Percentiles rank a stretch among this genome's conserved stretches.
phyloP scores from a whole-genome alignment of 2,113 vertebrate species.

The Puntigrus tetrazona region DNA sequence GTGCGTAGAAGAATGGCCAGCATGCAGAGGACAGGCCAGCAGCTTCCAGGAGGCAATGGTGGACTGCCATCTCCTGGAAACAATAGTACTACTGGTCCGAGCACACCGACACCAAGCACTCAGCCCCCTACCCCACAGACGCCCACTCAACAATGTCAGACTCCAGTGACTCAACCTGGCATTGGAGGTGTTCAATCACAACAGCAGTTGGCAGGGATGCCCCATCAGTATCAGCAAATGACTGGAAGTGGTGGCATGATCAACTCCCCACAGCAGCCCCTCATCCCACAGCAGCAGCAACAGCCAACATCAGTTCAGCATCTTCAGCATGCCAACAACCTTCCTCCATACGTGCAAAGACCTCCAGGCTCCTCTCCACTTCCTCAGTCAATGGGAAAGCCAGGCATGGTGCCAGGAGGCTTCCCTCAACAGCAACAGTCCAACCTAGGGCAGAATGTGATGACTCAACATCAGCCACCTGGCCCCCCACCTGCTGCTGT shows the following conservation, averaged over 20 bases:
- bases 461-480: slow-evolving; percentile 62
- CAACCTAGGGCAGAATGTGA: slow-evolving; percentile 66
- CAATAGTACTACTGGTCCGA: slow-evolving; percentile 77
- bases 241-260: slow-evolving; percentile 69
- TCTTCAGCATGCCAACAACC: slow-evolving; percentile 76
- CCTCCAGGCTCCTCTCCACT: slow-evolving; percentile 83
- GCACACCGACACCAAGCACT: slow-evolving; percentile 87
- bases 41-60: slow-evolving; percentile 69
- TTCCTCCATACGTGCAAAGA: slow-evolving; percentile 82
- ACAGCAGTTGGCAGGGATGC: slow-evolving; percentile 68
- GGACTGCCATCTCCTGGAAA: slow-evolving; percentile 72
- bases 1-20: slow-evolving; percentile 92
- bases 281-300: slow-evolving; percentile 74
- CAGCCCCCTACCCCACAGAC: slow-evolving; percentile 91
- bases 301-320: slow-evolving; percentile 74
- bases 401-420: slow-evolving; percentile 85
- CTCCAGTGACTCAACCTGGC: slow-evolving; percentile 65
- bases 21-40: slow-evolving; percentile 90
- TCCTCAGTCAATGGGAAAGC: slow-evolving; percentile 88
- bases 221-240: slow-evolving; percentile 69
- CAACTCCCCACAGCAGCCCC: slow-evolving; percentile 72
- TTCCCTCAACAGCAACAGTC: slow-evolving; percentile 82
- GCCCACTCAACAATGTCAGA: slow-evolving; percentile 73
- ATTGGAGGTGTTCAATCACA: slow-evolving; percentile 69
- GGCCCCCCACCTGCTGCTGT: slow-evolving; percentile 92